A percentile compares a stretch with the other conserved stretches of the same genome.
Conservation (phyloP, 1,140 invertebrate genomes). For the Nylanderia fulva region DNA sequence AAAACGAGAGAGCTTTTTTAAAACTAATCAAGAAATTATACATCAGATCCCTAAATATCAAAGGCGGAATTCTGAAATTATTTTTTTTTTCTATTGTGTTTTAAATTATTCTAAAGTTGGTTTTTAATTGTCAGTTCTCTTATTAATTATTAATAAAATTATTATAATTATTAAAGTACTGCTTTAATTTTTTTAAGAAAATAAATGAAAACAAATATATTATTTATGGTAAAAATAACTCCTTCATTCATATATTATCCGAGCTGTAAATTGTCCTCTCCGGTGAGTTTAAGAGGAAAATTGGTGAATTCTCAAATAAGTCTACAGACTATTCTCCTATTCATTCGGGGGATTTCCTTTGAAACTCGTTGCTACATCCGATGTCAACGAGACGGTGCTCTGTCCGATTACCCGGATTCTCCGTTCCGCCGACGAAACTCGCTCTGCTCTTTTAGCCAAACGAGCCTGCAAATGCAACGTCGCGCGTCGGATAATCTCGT, state of each 20-base stretch:
- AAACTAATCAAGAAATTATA: neutral
- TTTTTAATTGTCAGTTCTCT: no score
- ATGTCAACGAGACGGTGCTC: neutral
- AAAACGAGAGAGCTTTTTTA: neutral
- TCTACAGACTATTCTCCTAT: neutral
- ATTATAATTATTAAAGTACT: no score
- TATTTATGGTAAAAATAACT: no score
- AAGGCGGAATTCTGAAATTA: neutral
- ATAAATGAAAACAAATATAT: no score
- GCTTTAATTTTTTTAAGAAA: no score
- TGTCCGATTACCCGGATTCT: constrained; percentile 24
- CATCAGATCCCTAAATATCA: constrained; percentile 3
- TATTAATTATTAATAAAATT: no score
- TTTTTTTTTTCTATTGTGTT: neutral
- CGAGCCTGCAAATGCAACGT: neutral
- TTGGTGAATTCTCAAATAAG: neutral
- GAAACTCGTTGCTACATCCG: neutral
- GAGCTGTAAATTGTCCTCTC: neutral
- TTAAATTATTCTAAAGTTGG: neutral
- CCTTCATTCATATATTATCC: neutral
- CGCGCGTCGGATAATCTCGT: constrained; percentile 34
- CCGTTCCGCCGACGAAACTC: neutral
- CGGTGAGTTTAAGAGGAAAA: neutral
- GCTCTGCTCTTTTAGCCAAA: constrained; percentile 23
- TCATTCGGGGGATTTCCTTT: neutral